Conservation (phyloP, 2,888 invertebrate genomes). For the Colletes collaris region DNA sequence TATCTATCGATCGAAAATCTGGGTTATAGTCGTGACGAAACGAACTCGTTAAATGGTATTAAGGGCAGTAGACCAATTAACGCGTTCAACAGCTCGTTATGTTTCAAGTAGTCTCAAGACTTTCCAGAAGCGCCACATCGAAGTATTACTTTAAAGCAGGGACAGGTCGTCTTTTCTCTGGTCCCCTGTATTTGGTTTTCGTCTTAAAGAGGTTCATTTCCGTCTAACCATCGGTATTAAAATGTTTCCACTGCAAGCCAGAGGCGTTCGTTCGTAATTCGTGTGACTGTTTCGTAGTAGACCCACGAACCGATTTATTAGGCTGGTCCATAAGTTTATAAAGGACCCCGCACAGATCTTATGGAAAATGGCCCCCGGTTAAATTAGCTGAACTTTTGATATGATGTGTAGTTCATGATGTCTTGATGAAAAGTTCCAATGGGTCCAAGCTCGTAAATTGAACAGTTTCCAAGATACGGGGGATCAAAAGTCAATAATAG, state of each 20-base stretch:
- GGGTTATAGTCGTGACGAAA: neutral
- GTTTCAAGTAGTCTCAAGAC: neutral
- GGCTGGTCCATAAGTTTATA: neutral
- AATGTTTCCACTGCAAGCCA: neutral
- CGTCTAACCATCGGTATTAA: neutral
- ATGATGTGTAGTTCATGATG: too few relatives aligned
- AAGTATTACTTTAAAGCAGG: neutral
- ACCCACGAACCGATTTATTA: conserved; percentile 15
- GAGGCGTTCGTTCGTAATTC: neutral
- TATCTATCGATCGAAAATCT: too few relatives aligned
- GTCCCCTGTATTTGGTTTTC: neutral
- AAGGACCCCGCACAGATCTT: too few relatives aligned
- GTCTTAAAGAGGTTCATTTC: neutral
- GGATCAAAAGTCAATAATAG: too few relatives aligned
- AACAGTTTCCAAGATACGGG: too few relatives aligned
- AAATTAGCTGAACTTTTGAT: too few relatives aligned
- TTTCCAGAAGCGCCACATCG: neutral
- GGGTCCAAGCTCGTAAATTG: too few relatives aligned
- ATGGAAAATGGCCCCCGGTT: too few relatives aligned
- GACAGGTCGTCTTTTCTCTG: neutral
- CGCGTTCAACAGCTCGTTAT: neutral
- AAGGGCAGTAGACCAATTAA: neutral
- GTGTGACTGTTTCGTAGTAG: neutral
- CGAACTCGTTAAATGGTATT: neutral
- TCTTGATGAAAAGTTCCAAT: too few relatives aligned